Base-by-base conservation (phyloP, 2,888 invertebrate species). In the Cheilosia urbana region DNA sequence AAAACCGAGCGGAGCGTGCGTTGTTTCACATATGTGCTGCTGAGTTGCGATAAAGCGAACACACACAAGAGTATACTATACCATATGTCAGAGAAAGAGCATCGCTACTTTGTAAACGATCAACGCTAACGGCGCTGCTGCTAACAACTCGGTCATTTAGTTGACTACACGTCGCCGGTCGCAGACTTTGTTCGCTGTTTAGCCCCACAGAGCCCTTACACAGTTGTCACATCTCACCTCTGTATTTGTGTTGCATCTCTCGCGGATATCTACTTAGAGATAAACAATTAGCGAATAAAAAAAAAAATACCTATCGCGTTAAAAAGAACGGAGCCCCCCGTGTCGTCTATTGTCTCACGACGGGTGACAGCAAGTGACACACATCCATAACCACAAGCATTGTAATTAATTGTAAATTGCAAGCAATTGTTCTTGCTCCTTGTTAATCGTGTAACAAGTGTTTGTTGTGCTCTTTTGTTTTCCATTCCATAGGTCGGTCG, bases 381-480 rank as follows among this genome's bases (percentile, higher is more conserved):
- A 69, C 69, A 55, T 62, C 45, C 34, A 47, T 0, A 47, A 4
- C 4, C 11, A 62, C 60, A 76, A 19, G 21, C 40, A 42, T 60
- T 45, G 77, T 49, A 78, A 77, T 72, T 77, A 57, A 69, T 68
- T 53, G 57, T 68, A 15, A 78, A 51, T 83, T 47, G 40, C 49
- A 30, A 19, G 49, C 66, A 77, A 82, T 77, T 58, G 65, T 42
- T 30, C 9, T 51, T 13, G 60, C 42, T 19, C 58, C 57, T 45
- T 24, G 76, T 79, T 65, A 73, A 75, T 84, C 79, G 83, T 79
- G 69, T 84, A 84, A 84, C 83, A 84, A 84, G 83, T 84, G 83
- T 75, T 75, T 73, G 65, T 53, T 71, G 53, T 47, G 63, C 51
- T 51, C 53, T 65, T 45, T 65, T 66, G 58, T 65, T 65, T 24